Base-by-base conservation (phyloP, 2,113 vertebrate species). In the Malurus melanocephalus region DNA sequence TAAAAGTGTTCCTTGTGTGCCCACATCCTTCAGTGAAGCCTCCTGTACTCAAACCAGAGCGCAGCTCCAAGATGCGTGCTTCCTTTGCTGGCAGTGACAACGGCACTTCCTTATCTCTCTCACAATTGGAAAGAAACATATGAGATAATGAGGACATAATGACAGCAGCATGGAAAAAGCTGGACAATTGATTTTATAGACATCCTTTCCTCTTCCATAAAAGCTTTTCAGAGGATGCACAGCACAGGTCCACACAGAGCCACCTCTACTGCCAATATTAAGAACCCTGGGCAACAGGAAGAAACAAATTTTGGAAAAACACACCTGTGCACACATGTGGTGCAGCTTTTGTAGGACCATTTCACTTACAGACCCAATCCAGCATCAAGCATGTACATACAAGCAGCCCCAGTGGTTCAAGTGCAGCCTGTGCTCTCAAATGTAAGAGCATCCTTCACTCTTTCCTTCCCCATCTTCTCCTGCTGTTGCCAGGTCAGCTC, bases 291-390 rank as follows among this genome's bases (percentile, higher is more conserved):
- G 16, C 23, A 77, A 88, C 14, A 74, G 27, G 65, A 66, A 64
- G 32, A 53, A 88, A 55, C 12, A 27, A 53, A 67, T 30, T 43
- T 69, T 35, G 27, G 7, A 3, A 78, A 55, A 75, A 35, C n/a
- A 81, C 16, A 48, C 6, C 7, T 0, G 1, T 18, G 21, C 33
- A 28, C 7, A 32, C 32, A 30, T 11, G 8, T 27, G 1, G 3
- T 3, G 7, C 19, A 18, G 42, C 38, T 49, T 84, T 56, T 61
- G 67, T 16, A 42, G 13, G 6, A 68, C 46, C 13, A 13, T 32
- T 78, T 85, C 40, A 67, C 7, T 1, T 52, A 42, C 1, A 2
- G 56, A 43, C 13, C 18, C 59, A 72, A 14, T 11, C 20, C 42
- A 62, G 22, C 45, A 85, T 5, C 10, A 46, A 57, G 42, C 26